Conservation (phyloP, 30 jellyfish, hydroid and myxozoan genomes). For the Aurelia aurita region DNA sequence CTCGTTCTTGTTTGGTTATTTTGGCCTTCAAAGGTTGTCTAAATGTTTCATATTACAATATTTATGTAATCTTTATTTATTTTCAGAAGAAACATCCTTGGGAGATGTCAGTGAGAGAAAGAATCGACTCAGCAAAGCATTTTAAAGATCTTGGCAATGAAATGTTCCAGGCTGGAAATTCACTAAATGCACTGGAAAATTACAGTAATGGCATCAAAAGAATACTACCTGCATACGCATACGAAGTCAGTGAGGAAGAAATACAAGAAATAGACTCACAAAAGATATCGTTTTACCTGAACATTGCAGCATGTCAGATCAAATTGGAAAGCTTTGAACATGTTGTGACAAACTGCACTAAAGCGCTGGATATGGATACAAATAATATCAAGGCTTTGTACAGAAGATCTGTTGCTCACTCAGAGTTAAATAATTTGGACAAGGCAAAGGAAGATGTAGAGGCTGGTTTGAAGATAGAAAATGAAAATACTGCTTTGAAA, state of each 20-base stretch:
- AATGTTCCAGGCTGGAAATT: constrained; percentile 62
- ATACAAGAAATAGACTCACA: constrained; percentile 10
- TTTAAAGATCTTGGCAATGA: constrained; percentile 57
- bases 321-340: constrained; percentile 60
- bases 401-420: constrained; percentile 74
- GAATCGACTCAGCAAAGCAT: constrained; percentile 53
- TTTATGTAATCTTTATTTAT: neutral
- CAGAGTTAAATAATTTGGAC: constrained; percentile 50
- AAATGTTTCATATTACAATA: too few relatives aligned
- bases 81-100: constrained; percentile 40
- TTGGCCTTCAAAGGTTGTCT: too few relatives aligned
- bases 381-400: constrained; percentile 60
- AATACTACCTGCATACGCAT: constrained; percentile 68
- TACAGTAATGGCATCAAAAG: constrained; percentile 71
- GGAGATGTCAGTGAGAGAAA: constrained; percentile 58
- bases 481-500: constrained; percentile 44
- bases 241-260: neutral
- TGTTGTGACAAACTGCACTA: constrained; percentile 70
- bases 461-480: constrained; percentile 45
- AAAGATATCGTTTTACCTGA: constrained; percentile 60
- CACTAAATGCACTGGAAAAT: constrained; percentile 45
- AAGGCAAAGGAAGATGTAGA: constrained; percentile 57
- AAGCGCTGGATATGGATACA: constrained; percentile 61
- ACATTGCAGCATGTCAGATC: constrained; percentile 90
- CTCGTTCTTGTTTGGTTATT: too few relatives aligned